Conservation (phyloP, 2,113 vertebrate species). For the Dicentrarchus labrax region DNA sequence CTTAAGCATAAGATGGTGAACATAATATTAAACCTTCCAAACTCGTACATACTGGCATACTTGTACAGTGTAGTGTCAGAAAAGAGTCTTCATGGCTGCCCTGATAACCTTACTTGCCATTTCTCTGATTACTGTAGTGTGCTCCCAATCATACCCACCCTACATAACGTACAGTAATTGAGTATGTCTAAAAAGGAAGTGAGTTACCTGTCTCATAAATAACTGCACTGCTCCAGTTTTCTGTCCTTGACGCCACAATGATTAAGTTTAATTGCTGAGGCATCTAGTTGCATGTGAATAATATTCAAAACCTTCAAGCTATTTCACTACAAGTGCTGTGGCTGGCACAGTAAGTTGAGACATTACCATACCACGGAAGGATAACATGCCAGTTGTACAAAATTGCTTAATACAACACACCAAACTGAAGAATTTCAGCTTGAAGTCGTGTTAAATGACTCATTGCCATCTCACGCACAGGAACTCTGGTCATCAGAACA, state of each 20-base stretch:
- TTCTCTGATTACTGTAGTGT: not conserved
- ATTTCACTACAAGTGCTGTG: conserved; percentile 40
- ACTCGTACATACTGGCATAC: not conserved
- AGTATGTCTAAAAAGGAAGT: not conserved
- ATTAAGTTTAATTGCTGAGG: not conserved
- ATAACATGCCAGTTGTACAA: conserved; percentile 27
- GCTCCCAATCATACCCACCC: not conserved
- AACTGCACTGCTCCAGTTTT: not conserved
- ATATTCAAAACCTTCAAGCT: conserved; percentile 40
- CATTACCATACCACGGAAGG: conserved; percentile 1
- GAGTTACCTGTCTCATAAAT: not conserved
- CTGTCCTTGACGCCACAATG: not conserved
- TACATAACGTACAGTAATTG: not conserved
- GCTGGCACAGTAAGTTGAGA: conserved; percentile 27
- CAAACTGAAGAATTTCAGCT: conserved; percentile 42
- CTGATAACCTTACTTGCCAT: not conserved
- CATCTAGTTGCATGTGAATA: conserved; percentile 12
- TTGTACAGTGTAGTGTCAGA: too few relatives aligned
- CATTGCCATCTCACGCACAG: conserved; percentile 46
- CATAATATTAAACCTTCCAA: not conserved
- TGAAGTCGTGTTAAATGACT: conserved; percentile 49
- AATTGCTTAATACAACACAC: conserved; percentile 54
- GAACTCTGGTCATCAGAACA: conserved; percentile 45
- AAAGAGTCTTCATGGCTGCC: not conserved
- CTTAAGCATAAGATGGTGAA: not conserved